Base-by-base conservation (phyloP, 2,113 vertebrate species). In the Thinocorus orbignyianus region DNA sequence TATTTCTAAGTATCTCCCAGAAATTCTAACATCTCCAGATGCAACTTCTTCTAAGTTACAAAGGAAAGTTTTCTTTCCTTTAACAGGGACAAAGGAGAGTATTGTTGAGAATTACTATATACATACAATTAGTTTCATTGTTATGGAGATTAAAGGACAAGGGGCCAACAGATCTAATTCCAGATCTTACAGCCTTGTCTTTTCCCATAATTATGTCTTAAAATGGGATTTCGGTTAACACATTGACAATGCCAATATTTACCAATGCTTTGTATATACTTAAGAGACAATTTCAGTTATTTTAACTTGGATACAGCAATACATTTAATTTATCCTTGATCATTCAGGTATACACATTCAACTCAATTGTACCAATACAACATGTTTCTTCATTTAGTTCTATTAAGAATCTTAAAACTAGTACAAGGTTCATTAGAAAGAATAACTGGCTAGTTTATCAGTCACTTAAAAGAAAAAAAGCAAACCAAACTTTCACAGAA, bases 71-170 rank as follows among this genome's bases (percentile, higher is more conserved):
- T 74, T 86, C 52, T 82, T 70, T 72, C 48, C 33, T 92, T 81
- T 61, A 90, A 77, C 0, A 92, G 22, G 54, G 25, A 93, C 55
- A 96, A 94, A 78, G 41, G 31, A 81, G 13, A 44, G 17, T 13
- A 78, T 26, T 84, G 61, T 93, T 78, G 64, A 64, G 72, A 71
- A 74, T 60, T 88, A 26, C 55, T 72, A 93, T 88, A 92, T 76
- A 79, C 65, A 82, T 82, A 96, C 76, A 92, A 91, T 83, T 94
- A 94, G 65, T 55, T 86, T n/a, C 72, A 86, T 79, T 96, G 86
- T 95, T 88, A 94, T 25, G 25, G 69, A 95, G 82, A 95, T 88
- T 83, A 79, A 52, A 88, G 65, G 80, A 95, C 72, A 86, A 92
- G 86, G 42, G 9, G 55, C 28, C 48, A 94, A 96, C 41, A 93